These are phyloP conservation scores for Leptonema lineaticorne DNA, from an alignment of 1,140 invertebrate species.

Conservation along the genomic window DNA sequence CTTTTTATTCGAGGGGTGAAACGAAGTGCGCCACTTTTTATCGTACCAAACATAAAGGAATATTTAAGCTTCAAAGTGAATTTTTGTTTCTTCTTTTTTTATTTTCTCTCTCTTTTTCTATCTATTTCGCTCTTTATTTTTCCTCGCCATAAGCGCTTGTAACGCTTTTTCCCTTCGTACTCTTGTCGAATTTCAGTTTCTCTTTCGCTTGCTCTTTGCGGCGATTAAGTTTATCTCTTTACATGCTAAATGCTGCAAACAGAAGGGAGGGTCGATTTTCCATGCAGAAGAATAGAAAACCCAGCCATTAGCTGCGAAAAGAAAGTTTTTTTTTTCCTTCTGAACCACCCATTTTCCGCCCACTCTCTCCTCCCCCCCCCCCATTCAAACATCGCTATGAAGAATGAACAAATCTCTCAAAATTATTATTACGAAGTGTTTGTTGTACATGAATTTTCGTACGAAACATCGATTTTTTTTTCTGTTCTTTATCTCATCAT, in stretches of 20 bases:
- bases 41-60: conserved; percentile 21
- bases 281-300: not conserved
- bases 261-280: conserved; percentile 3
- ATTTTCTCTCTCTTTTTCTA: too few relatives aligned
- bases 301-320: conserved; percentile 18
- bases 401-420: not conserved
- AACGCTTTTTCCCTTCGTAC: too few relatives aligned
- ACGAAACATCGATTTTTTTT: too few relatives aligned
- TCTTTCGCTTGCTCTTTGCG: not conserved
- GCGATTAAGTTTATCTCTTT: conserved; percentile 24
- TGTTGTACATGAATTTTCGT: not conserved
- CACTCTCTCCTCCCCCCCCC: too few relatives aligned
- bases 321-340: conserved; percentile 2
- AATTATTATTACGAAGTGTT: not conserved
- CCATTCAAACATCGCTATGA: too few relatives aligned
- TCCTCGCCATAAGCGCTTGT: too few relatives aligned
- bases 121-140: too few relatives aligned
- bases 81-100: conserved; percentile 25
- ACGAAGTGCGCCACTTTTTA: not conserved
- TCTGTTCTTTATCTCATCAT: too few relatives aligned
- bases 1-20: conserved; percentile 7
- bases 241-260: conserved; percentile 25
- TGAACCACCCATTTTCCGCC: not conserved
- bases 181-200: too few relatives aligned
- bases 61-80: conserved; percentile 31